Conservation (phyloP, 2,113 vertebrate genomes). For the Antechinus stuartii region DNA sequence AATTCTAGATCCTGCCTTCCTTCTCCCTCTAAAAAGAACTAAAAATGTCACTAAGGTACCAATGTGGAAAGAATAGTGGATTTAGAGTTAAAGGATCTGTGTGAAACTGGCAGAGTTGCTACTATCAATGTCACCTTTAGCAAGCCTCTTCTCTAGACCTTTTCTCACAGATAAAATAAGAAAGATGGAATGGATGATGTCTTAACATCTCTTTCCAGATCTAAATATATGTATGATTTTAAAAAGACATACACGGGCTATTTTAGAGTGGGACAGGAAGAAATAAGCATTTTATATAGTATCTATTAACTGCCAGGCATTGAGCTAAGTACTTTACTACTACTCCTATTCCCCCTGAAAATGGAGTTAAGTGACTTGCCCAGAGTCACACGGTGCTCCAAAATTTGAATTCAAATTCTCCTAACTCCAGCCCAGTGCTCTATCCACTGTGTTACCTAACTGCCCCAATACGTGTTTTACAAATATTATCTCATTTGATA, state of each 20-base stretch:
- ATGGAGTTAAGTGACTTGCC: too few relatives aligned
- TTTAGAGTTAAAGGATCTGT: background rate
- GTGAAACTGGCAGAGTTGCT: background rate
- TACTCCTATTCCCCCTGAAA: too few relatives aligned
- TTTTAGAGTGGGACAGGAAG: background rate
- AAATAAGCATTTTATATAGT: background rate
- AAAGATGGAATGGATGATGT: background rate
- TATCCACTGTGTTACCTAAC: background rate
- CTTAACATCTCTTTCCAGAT: background rate
- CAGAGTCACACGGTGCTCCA: background rate
- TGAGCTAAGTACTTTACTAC: background rate
- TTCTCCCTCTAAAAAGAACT: background rate
- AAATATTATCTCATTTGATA: background rate
- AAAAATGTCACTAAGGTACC: background rate
- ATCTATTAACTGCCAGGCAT: background rate
- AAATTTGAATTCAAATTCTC: background rate
- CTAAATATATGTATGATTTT: background rate
- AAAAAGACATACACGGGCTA: background rate
- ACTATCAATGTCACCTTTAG: background rate
- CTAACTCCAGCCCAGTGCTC: background rate
- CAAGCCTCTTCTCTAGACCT: background rate
- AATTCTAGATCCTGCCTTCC: background rate
- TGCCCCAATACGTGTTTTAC: background rate
- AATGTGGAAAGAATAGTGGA: background rate
- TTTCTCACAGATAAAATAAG: background rate